Base-by-base conservation (phyloP, 2,797 vertebrate genomes). In the Selene dorsalis region DNA sequence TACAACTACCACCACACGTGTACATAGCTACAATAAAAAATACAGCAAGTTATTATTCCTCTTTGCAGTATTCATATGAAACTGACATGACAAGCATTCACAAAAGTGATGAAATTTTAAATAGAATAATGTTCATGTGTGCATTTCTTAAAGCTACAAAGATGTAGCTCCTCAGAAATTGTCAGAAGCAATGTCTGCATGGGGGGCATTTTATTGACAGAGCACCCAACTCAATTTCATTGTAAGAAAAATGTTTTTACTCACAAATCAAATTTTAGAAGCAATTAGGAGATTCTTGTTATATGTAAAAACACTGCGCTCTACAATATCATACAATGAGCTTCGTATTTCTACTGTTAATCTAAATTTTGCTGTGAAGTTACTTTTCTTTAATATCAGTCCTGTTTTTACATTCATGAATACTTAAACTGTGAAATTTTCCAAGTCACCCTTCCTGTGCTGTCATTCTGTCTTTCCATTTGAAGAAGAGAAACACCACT, bases 401-500 rank as follows among this genome's bases (percentile, higher is more conserved):
- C 28, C 8, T 41, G 16, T 64, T 59, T 61, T 63, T 47, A 48
- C 16, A 45, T 69, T 70, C 28, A 77, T 60, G 6, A 77, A 85
- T 77, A 68, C 59, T 81, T 81, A 1, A 82, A 73, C 13, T 13
- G 24, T 35, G 48, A 63, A 59, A 17, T 73, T 52, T 20, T 67
- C 6, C 16, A 75, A 67, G 57, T 78, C 39, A 79, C 52, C 57
- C 39, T 52, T 30, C 35, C 56, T 38, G 32, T 41, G 50, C 41
- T 58, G 47, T 70, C 76, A 65, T 72, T 39, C 24, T 17, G 59
- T 35, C 16, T 56, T 75, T 82, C 73, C 62, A 65, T 83, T 63
- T 75, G 41, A 67, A 71, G 72, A 77, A 67, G 59, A 28, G 47
- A 28, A 74, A 53, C 61, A 80, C 79, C 86, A 92, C 88, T 91